A percentile compares a stretch with the other conserved stretches of the same genome.
These are phyloP conservation scores for Drosophila colorata DNA, from an alignment of 2,888 invertebrate species.

Conservation along the genomic window DNA sequence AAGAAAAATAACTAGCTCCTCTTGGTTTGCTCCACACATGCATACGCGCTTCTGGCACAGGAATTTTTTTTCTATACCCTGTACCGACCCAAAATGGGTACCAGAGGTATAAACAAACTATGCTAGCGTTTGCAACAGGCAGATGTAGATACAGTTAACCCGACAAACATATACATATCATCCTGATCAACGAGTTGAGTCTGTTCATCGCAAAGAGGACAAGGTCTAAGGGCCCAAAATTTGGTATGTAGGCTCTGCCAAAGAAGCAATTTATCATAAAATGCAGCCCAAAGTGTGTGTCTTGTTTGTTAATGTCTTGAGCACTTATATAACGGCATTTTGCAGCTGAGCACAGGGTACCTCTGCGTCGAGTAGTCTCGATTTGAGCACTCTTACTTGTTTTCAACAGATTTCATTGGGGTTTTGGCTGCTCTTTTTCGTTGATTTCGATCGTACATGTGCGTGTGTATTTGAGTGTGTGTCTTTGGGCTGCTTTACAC, in stretches of 20 bases:
- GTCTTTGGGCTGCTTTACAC: slow-evolving; percentile 54
- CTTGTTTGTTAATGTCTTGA: background rate
- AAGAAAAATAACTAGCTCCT: slow-evolving; percentile 38
- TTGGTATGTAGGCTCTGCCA: background rate
- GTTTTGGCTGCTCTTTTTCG: slow-evolving; percentile 49
- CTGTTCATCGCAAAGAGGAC: no score
- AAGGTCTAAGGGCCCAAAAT: background rate
- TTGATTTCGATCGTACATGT: slow-evolving; percentile 57
- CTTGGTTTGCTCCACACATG: slow-evolving; percentile 31
- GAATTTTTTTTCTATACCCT: slow-evolving; percentile 40
- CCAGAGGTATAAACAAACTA: background rate
- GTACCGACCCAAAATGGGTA: background rate
- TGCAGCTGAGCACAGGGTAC: slow-evolving; percentile 8
- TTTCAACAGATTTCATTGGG: slow-evolving; percentile 62
- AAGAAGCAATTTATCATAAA: no score
- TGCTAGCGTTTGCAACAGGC: background rate
- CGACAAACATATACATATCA: no score
- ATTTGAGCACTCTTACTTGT: slow-evolving; percentile 32
- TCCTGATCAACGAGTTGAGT: background rate
- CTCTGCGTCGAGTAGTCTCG: slow-evolving; percentile 10
- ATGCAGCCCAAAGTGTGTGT: no score
- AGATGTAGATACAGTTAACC: background rate
- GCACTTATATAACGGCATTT: background rate
- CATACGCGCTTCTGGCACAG: slow-evolving; percentile 46
- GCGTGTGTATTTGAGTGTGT: slow-evolving; percentile 44